phyloP scores from a whole-genome alignment of 1,140 invertebrate genomes.

The Scylla paramamosain region DNA sequence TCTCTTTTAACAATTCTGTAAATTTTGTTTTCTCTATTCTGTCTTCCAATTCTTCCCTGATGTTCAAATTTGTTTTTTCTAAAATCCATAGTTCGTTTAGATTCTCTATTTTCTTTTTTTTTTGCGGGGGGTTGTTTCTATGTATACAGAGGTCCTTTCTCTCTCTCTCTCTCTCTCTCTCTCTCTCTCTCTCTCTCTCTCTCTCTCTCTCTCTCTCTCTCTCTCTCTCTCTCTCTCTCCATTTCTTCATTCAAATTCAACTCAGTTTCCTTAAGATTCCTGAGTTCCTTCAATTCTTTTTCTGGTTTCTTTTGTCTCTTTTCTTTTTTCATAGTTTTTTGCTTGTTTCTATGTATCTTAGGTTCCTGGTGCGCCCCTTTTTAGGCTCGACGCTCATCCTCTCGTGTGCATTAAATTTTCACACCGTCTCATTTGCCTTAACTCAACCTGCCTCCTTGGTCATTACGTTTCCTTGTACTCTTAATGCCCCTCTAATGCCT shows the following conservation, averaged over 20 bases:
- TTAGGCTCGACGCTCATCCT: neutral
- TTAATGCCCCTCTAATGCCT: neutral
- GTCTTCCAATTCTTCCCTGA: neutral
- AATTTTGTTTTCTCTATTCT: neutral
- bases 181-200: no score
- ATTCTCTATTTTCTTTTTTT: no score
- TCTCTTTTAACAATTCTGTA: no score
- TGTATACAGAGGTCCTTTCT: no score
- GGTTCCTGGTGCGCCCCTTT: neutral
- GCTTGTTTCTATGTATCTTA: neutral
- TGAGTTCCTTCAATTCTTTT: neutral
- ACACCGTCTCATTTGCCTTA: neutral
- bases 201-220: neutral
- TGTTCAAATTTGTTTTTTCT: neutral
- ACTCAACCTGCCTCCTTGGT: neutral
- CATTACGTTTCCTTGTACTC: conserved; percentile 33
- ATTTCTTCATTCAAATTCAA: neutral
- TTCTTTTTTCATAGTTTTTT: neutral
- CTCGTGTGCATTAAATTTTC: neutral
- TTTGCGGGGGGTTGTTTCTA: no score
- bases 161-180: no score
- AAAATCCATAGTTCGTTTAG: no score
- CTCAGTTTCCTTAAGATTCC: neutral
- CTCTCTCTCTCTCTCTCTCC: neutral
- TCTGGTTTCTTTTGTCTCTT: neutral